phyloP scores from a whole-genome alignment of 2,797 vertebrate species.

The Linurgus olivaceus region DNA sequence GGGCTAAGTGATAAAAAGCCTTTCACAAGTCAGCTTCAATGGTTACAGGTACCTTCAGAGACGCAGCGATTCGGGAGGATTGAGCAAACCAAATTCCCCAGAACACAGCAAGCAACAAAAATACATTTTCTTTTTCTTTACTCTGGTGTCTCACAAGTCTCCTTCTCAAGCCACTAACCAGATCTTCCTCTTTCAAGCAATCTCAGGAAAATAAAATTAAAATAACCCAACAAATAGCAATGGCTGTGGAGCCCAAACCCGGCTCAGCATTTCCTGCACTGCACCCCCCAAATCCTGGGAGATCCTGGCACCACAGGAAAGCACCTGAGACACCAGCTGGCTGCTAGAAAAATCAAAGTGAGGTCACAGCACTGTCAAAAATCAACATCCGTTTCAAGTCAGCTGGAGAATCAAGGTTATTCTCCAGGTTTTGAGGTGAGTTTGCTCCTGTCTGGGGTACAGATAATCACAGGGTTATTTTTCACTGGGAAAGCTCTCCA shows the following conservation, averaged over 20 bases:
- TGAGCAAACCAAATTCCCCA: background rate
- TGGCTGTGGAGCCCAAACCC: background rate
- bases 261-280: background rate
- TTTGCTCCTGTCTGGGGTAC: background rate
- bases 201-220: background rate
- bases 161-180: background rate
- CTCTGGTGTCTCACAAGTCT: background rate
- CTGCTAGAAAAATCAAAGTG: background rate
- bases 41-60: background rate
- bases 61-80: background rate
- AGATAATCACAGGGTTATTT: background rate
- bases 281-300: background rate
- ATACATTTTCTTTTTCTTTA: background rate
- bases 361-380: background rate
- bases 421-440: accelerated
- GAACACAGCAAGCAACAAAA: background rate
- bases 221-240: background rate
- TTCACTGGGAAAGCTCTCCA: background rate
- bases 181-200: background rate
- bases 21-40: background rate
- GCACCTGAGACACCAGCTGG: background rate
- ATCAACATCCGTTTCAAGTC: background rate
- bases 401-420: background rate
- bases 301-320: background rate
- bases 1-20: background rate